These are phyloP conservation scores for Tortrix viridana DNA, from an alignment of 2,888 invertebrate species.

Conservation along the genomic window DNA sequence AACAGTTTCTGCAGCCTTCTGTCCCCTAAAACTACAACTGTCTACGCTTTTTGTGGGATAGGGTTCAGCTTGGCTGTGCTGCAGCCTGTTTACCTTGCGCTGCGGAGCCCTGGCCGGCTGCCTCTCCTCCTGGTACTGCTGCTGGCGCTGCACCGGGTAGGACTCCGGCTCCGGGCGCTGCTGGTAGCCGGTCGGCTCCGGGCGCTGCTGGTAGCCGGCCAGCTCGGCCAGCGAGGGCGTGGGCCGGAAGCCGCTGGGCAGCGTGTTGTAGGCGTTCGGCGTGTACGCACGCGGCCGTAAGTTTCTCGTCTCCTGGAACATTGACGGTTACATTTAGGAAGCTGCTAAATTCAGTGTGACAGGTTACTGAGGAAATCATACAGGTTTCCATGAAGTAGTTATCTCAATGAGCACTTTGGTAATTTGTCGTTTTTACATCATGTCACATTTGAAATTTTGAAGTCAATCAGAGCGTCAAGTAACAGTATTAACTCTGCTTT, in stretches of 20 bases:
- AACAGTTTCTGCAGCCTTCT: too few relatives aligned
- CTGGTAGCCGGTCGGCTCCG: conserved; percentile 79
- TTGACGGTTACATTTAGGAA: background rate
- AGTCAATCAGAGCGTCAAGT: too few relatives aligned
- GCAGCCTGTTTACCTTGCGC: conserved; percentile 1
- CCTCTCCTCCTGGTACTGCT: conserved; percentile 42
- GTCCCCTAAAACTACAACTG: too few relatives aligned
- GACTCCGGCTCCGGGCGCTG: conserved; percentile 58
- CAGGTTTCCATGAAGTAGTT: too few relatives aligned
- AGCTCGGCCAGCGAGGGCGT: conserved; percentile 76
- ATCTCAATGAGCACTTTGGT: too few relatives aligned
- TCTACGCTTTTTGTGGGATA: background rate
- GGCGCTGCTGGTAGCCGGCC: conserved; percentile 75
- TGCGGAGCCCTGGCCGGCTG: conserved; percentile 8
- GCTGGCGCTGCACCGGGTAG: conserved; percentile 54
- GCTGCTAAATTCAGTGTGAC: background rate
- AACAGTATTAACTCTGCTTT: too few relatives aligned
- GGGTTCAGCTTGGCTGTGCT: background rate
- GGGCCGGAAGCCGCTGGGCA: conserved; percentile 76
- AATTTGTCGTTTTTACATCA: too few relatives aligned
- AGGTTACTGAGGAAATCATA: background rate
- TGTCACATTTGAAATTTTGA: too few relatives aligned
- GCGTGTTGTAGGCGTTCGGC: conserved; percentile 66
- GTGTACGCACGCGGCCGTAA: conserved; percentile 77
- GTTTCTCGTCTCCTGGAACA: conserved; percentile 74